Base-by-base conservation (phyloP, 2,113 vertebrate genomes). In the Prionailurus viverrinus region DNA sequence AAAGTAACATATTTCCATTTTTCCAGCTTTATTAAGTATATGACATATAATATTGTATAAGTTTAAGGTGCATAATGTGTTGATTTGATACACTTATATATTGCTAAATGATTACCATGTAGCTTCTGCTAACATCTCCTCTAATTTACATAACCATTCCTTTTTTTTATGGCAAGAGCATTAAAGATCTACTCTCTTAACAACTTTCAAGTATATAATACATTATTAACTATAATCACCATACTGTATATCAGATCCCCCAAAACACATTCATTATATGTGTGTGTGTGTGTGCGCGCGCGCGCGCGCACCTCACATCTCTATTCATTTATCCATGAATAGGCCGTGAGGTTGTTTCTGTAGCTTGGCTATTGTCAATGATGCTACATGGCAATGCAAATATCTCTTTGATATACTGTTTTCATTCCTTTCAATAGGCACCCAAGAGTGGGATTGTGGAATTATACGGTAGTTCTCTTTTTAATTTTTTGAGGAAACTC, bases 281-380 rank as follows among this genome's bases (percentile, higher is more conserved):
- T 23, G 27, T 23, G 39, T 39, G 39, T 45, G 63, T 13, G 11
- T 45, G 11, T 1, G 21, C 6, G 23, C 0, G 25, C 3, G 5
- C 9, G 7, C 6, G 3, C 63, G 13, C 0, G 4, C 4, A 61
- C 58, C 21, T 23, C 73, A 7, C 45, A 51, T 19, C 23, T 69
- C 66, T 19, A 55, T 55, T 87, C 48, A 39, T 55, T 87, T 53
- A 55, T 71, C 66, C 68, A 51, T 19, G 27, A 36, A 55, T 18
- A 33, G 48, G 36, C 58, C 41, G 15, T 65, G 39, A 65, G 7
- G 58, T 18, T 63, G 81, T 84, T 65, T 65, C 81, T 39, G 5
- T 31, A 45, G 31, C 36, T 31, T 31, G 27, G 36, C 58, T 21
- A 78, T 29, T 31, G 27, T 48, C 25, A 48, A 31, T 1, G 14